phyloP scores from a whole-genome alignment of 2,113 vertebrate species.

The Balaeniceps rex region DNA sequence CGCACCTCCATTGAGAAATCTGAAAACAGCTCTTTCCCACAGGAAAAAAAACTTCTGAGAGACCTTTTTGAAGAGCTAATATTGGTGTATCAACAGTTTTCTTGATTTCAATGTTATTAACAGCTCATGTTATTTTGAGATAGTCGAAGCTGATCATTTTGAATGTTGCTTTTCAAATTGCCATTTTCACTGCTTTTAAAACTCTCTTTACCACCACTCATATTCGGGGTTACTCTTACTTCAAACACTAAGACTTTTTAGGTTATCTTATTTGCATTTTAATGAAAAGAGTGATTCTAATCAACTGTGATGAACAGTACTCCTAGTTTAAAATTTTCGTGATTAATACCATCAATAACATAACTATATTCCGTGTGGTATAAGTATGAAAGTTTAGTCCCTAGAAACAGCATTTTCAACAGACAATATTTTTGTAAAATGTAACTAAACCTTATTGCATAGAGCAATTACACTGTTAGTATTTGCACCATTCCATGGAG shows the following conservation, averaged over 20 bases:
- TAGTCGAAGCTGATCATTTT: neutral
- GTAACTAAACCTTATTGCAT: neutral
- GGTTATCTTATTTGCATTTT: neutral
- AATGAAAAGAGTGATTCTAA: neutral
- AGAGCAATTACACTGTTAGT: neutral
- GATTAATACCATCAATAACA: neutral
- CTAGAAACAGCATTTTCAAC: neutral
- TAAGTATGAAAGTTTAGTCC: neutral
- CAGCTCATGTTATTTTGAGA: neutral
- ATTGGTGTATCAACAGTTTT: neutral
- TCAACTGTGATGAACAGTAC: neutral
- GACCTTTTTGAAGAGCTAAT: neutral
- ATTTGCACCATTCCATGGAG: neutral
- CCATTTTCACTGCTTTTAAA: neutral
- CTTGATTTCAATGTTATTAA: neutral
- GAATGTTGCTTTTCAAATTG: neutral
- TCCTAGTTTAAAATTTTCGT: neutral
- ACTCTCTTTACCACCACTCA: neutral
- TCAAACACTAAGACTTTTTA: neutral
- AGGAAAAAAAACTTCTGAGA: neutral
- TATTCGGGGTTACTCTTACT: neutral
- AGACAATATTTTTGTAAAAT: neutral
- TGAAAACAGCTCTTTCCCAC: neutral
- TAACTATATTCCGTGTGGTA: neutral
- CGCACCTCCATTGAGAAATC: neutral